A percentile compares a stretch with the other conserved stretches of the same genome.
phyloP scores from a whole-genome alignment of 2,888 invertebrate species.

The Pseudococcus longispinus region DNA sequence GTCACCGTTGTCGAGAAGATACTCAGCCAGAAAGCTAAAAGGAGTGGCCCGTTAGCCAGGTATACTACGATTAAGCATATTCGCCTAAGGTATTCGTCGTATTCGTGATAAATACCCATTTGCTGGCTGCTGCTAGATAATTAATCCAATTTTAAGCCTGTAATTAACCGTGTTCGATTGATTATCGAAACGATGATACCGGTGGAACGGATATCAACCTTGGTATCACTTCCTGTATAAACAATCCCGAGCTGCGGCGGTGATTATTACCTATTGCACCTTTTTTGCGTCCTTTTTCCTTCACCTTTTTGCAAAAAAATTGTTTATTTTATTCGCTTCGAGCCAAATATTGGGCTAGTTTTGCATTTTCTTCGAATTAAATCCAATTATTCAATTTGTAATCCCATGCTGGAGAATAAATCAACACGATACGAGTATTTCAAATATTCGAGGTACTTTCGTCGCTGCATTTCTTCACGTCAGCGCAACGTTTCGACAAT shows the following conservation, averaged over 20 bases:
- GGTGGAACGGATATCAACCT: background rate
- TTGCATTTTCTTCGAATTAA: background rate
- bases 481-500: background rate
- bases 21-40: slow-evolving; percentile 84
- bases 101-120: background rate
- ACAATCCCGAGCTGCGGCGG: background rate
- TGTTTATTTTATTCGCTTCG: too few species aligned
- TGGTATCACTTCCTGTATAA: slow-evolving; percentile 15
- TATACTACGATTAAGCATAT: slow-evolving; percentile 63
- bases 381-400: background rate
- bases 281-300: too few species aligned
- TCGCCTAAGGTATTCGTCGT: background rate
- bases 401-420: background rate
- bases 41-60: slow-evolving; percentile 94
- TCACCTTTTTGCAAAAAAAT: too few species aligned
- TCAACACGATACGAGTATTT: background rate
- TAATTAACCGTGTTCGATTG: background rate
- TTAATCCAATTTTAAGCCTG: background rate
- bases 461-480: background rate
- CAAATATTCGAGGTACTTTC: too few species aligned
- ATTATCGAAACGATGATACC: background rate
- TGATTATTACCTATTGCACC: background rate
- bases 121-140: background rate
- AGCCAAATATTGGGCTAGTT: background rate
- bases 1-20: slow-evolving; percentile 88